Conservation (phyloP, 1,140 invertebrate species). For the Aphidius ervi region DNA sequence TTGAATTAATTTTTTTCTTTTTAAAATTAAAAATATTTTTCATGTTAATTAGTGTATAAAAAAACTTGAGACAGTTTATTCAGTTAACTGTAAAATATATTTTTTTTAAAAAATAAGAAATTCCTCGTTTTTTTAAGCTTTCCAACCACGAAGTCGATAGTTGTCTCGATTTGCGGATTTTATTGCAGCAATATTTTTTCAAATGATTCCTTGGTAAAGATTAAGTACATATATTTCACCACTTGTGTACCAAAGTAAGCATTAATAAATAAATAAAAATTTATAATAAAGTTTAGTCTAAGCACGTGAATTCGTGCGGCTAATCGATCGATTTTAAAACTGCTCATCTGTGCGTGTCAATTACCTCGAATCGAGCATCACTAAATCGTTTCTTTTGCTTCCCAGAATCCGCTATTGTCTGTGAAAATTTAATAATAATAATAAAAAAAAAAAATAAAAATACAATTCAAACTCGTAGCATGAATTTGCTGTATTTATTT, state of each 20-base stretch:
- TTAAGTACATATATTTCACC: no score
- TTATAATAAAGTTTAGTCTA: conserved; percentile 1
- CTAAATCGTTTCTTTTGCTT: no score
- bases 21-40: no score
- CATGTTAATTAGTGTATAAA: no score
- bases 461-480: conserved; percentile 5
- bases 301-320: conserved; percentile 18
- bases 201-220: background rate
- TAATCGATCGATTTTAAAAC: conserved; percentile 23
- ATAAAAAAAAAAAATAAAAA: background rate
- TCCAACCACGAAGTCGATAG: conserved; percentile 3
- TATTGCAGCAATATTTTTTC: conserved; percentile 3
- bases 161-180: background rate
- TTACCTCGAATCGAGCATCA: background rate
- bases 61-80: no score
- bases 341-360: conserved; percentile 9
- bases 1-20: no score
- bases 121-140: background rate
- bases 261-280: background rate
- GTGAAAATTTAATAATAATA: background rate
- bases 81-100: background rate
- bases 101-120: background rate
- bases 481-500: background rate
- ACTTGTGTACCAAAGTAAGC: no score
- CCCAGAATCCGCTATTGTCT: no score